Percentiles rank a stretch among this genome's conserved stretches.
Evolutionary conservation across 2,888 invertebrate species (phyloP).

Genomic region (Amiota communis): DNA sequence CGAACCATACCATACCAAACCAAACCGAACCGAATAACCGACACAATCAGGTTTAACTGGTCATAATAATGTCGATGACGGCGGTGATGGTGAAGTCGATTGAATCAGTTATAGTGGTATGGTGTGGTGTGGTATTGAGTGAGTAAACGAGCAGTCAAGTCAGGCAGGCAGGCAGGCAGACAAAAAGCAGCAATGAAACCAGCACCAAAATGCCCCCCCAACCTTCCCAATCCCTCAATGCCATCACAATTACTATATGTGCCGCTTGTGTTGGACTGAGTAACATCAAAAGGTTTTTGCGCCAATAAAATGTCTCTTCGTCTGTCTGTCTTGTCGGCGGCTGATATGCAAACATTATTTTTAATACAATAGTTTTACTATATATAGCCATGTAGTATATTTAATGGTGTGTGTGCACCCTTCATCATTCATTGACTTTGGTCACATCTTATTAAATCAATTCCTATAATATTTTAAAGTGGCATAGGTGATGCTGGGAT

Average conservation of each 20-base stretch:
- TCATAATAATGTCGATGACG: conserved; percentile 32
- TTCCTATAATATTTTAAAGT: too few species aligned
- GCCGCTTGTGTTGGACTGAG: conserved; percentile 28
- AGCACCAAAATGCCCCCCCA: background rate
- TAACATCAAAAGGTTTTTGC: conserved; percentile 64
- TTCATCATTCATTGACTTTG: too few species aligned
- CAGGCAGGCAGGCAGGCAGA: background rate
- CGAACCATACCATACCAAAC: too few species aligned
- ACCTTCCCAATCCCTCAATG: background rate
- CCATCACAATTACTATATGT: conserved; percentile 5
- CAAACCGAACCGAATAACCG: conserved; percentile 22
- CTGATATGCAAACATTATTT: conserved; percentile 67
- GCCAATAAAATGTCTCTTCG: conserved; percentile 64
- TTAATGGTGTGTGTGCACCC: background rate
- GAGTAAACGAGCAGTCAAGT: too few species aligned
- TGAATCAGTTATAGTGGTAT: too few species aligned
- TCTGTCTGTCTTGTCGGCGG: conserved; percentile 48
- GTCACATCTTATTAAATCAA: conserved; percentile 53
- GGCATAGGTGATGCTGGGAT: too few species aligned
- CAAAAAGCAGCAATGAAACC: background rate
- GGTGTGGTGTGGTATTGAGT: too few species aligned
- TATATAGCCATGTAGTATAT: too few species aligned
- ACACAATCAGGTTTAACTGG: conserved; percentile 62
- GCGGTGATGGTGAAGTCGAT: too few species aligned
- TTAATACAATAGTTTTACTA: too few species aligned